These are phyloP conservation scores for Drymodes brunneopygia DNA, from an alignment of 2,113 vertebrate species.

Conservation along the genomic window DNA sequence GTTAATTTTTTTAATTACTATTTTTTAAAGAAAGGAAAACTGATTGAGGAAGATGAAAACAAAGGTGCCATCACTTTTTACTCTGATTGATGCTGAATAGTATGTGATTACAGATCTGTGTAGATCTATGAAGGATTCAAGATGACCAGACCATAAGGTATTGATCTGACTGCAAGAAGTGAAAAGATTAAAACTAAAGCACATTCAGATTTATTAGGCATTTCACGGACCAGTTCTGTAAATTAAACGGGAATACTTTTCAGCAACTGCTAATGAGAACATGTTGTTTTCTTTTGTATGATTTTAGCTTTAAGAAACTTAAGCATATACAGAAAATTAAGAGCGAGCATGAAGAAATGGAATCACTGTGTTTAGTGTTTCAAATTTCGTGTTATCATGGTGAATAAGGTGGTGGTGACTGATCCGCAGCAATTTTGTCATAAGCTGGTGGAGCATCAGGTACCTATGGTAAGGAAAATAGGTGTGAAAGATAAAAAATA, in stretches of 20 bases:
- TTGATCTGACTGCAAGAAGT: background rate
- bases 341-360: background rate
- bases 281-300: background rate
- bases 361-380: background rate
- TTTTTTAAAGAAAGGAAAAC: background rate
- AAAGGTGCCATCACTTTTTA: background rate
- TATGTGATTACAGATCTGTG: background rate
- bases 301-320: background rate
- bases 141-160: background rate
- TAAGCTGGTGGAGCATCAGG: constrained; percentile 91
- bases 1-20: background rate
- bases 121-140: background rate
- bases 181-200: background rate
- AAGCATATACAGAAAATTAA: background rate
- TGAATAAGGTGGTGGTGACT: constrained; percentile 85
- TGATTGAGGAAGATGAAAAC: background rate
- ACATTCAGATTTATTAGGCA: background rate
- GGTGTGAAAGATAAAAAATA: background rate
- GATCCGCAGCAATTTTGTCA: constrained; percentile 81
- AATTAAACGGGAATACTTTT: background rate
- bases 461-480: constrained; percentile 69
- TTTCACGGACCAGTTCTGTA: background rate
- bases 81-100: background rate
- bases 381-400: constrained; percentile 68
- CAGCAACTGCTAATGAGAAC: background rate